Evolutionary conservation across 2,113 vertebrate species (phyloP).

Genomic region (Lepus timidus): DNA sequence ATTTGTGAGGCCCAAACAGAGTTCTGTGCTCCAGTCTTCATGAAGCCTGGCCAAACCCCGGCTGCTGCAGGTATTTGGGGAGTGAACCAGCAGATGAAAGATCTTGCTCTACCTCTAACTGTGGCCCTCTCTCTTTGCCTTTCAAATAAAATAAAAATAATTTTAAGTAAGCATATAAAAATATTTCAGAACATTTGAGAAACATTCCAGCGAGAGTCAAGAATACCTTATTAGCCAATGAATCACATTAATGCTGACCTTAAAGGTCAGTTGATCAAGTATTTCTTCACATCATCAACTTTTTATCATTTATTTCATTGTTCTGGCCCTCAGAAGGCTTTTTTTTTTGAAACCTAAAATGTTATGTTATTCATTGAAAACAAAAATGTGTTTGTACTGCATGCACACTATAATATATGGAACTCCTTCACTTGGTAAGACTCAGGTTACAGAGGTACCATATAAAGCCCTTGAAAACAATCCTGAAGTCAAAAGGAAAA

Average conservation of each 20-base stretch:
- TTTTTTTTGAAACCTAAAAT: conserved; percentile 67
- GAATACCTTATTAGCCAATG: conserved; percentile 62
- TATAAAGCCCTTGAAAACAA: background rate
- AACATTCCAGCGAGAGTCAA: background rate
- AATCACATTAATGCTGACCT: background rate
- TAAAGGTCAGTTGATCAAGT: conserved; percentile 61
- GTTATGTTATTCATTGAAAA: background rate
- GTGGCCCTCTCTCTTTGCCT: too few relatives aligned
- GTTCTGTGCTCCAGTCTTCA: too few relatives aligned
- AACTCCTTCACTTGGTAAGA: background rate
- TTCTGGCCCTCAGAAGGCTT: conserved; percentile 46
- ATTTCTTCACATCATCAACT: conserved; percentile 51
- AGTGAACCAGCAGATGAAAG: too few relatives aligned
- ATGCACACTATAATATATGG: background rate
- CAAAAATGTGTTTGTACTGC: background rate
- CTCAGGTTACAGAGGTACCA: background rate
- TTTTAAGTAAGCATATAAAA: too few relatives aligned
- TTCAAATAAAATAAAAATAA: too few relatives aligned
- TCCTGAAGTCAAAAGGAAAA: conserved; percentile 52
- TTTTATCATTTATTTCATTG: conserved; percentile 72
- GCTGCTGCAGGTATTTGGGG: too few relatives aligned
- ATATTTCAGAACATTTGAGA: too few relatives aligned
- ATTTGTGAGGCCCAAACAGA: too few relatives aligned
- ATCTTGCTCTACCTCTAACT: too few relatives aligned
- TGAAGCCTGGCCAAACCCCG: too few relatives aligned